These are phyloP conservation scores for Agapornis roseicollis DNA, from an alignment of 2,113 vertebrate genomes.

Conservation along the genomic window DNA sequence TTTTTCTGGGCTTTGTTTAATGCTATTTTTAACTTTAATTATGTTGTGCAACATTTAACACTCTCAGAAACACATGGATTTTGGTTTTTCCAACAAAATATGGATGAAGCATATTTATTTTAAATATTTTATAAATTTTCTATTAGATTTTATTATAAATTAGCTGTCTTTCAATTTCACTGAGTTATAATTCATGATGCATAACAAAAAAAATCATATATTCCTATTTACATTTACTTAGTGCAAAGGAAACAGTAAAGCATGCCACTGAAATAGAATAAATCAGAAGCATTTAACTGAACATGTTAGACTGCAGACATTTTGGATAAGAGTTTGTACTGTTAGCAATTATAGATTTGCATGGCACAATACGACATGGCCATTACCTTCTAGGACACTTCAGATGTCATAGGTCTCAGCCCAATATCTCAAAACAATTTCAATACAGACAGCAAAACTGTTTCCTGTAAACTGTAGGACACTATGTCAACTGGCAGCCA, in stretches of 20 bases:
- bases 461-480: not conserved
- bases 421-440: not conserved
- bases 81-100: not conserved
- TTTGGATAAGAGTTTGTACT: not conserved
- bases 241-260: not conserved
- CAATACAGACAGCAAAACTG: fast-evolving
- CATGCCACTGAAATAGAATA: not conserved
- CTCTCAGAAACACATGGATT: not conserved
- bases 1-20: not conserved
- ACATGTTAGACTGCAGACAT: not conserved
- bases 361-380: too few relatives aligned
- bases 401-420: not conserved
- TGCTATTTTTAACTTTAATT: not conserved
- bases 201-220: not conserved
- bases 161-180: not conserved
- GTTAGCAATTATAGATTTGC: not conserved
- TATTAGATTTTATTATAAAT: not conserved
- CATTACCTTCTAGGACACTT: not conserved
- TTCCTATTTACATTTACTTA: not conserved
- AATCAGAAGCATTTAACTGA: not conserved
- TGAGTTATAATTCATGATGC: not conserved
- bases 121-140: not conserved
- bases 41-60: not conserved
- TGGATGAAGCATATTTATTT: not conserved
- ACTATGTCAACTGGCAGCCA: not conserved